These are phyloP conservation scores for Griposia aprilina DNA, from an alignment of 2,888 invertebrate genomes.

Conservation along the genomic window DNA sequence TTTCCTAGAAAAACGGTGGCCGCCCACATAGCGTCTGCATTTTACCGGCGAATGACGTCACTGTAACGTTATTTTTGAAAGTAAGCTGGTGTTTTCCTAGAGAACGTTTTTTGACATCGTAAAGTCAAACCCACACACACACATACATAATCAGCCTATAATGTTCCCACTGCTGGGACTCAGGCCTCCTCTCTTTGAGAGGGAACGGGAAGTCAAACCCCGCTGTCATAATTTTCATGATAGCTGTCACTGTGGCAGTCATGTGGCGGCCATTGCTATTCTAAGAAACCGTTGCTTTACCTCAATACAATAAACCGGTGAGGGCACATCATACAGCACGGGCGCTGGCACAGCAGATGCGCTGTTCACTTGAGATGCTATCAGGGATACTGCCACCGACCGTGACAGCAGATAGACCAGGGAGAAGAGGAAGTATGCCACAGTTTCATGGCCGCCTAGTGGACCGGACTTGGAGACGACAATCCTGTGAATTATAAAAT, in stretches of 20 bases:
- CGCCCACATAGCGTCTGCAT: neutral
- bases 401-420: slow-evolving; percentile 92
- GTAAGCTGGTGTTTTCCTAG: neutral
- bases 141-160: too few relatives aligned
- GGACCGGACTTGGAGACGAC: slow-evolving; percentile 75
- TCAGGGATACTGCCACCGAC: slow-evolving; percentile 91
- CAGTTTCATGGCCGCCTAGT: slow-evolving; percentile 89
- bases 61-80: neutral
- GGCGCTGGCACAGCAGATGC: slow-evolving; percentile 90
- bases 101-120: neutral
- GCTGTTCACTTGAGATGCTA: slow-evolving; percentile 91
- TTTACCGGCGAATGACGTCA: neutral
- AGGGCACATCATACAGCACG: slow-evolving; percentile 91
- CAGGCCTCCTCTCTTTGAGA: too few relatives aligned
- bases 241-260: neutral
- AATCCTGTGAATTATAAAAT: slow-evolving; percentile 13
- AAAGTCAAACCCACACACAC: too few relatives aligned
- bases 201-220: too few relatives aligned
- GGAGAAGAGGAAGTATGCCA: slow-evolving; percentile 92
- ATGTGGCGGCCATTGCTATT: neutral
- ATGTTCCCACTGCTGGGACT: too few relatives aligned
- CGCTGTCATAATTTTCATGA: neutral
- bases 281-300: slow-evolving; percentile 74
- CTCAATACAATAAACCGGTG: slow-evolving; percentile 91
- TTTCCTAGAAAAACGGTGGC: too few relatives aligned